Percentiles rank a stretch among this genome's conserved stretches.
Conservation (phyloP, 2,888 invertebrate species). For the Autographa gamma region DNA sequence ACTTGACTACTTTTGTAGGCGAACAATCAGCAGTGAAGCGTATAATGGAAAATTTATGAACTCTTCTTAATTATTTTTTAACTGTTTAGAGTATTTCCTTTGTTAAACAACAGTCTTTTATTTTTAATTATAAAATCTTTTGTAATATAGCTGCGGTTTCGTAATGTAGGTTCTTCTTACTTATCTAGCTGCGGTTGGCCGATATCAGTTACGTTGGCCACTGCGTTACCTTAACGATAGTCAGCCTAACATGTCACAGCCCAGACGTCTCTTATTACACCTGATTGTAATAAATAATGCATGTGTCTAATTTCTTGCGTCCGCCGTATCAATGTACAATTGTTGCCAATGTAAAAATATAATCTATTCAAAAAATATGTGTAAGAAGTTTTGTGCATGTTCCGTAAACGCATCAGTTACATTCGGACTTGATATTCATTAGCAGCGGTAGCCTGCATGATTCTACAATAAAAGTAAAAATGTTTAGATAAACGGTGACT, state of each 20-base stretch:
- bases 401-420: neutral
- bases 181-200: slow-evolving; percentile 64
- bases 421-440: neutral
- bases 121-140: slow-evolving; percentile 35
- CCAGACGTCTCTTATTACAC: slow-evolving; percentile 35
- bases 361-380: neutral
- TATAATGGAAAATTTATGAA: slow-evolving; percentile 36
- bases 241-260: slow-evolving; percentile 26
- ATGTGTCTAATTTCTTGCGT: slow-evolving; percentile 14
- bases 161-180: slow-evolving; percentile 21
- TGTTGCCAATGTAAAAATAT: neutral
- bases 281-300: slow-evolving; percentile 37
- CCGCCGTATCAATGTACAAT: slow-evolving; percentile 15
- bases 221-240: slow-evolving; percentile 43
- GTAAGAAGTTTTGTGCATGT: neutral
- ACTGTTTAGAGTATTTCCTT: slow-evolving; percentile 13
- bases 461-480: neutral
- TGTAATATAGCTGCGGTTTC: slow-evolving; percentile 39
- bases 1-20: slow-evolving; percentile 10
- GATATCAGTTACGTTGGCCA: slow-evolving; percentile 63
- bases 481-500: neutral
- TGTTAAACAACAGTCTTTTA: neutral
- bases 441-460: neutral
- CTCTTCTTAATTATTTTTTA: slow-evolving; percentile 20
- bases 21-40: slow-evolving; percentile 10